Evolutionary conservation across 2,113 vertebrate species (phyloP), one percentile per base, ranked within the genome.

Genomic region (Delphinus delphis): DNA sequence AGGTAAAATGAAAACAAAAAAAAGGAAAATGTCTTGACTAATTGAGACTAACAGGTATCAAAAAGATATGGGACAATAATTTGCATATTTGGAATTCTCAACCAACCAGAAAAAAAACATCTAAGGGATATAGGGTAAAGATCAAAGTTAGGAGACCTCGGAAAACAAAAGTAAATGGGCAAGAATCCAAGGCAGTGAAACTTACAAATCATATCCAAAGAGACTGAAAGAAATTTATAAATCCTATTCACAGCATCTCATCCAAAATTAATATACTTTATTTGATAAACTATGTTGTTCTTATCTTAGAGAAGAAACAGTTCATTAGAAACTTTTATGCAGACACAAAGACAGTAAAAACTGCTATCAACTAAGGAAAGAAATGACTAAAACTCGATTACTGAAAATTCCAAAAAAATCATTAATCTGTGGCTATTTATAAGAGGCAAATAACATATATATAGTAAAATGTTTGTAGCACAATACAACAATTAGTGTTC

Each of bases 181-280:
- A n/a, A 93, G 21, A 77, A 91, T 38, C 50, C 55, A 90, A 97
- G 28, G 70, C 21, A 85, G 8, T 41, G 20, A 80, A 92, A 93
- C 2, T 21, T 58, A 44, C 8, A 92, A 93, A 65, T 44, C 11
- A 28, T 70, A 96, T 60, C 85, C 68, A 60, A 86, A 93, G n/a
- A 90, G 21, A 85, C 8, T 14, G 2, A 83, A 65, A 67, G n/a
- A 70, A 79, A 88, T 21, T 47, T 73, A 50, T 36, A 71, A 88
- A 58, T 55, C 31, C 71, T 70, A 76, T 60, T 86, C 74, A 62
- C 4, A 88, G 36, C 8, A 93, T 4, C 17, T 82, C 31, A 36
- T 73, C 77, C 55, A 50, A 92, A 98, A 96, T 47, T 18, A 93
- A 74, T 68, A 73, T 47, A 87, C 31, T 84, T 93, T 94, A 92